These are phyloP conservation scores for Drosophila takahashii DNA, from an alignment of 1,140 invertebrate genomes.

Conservation along the genomic window DNA sequence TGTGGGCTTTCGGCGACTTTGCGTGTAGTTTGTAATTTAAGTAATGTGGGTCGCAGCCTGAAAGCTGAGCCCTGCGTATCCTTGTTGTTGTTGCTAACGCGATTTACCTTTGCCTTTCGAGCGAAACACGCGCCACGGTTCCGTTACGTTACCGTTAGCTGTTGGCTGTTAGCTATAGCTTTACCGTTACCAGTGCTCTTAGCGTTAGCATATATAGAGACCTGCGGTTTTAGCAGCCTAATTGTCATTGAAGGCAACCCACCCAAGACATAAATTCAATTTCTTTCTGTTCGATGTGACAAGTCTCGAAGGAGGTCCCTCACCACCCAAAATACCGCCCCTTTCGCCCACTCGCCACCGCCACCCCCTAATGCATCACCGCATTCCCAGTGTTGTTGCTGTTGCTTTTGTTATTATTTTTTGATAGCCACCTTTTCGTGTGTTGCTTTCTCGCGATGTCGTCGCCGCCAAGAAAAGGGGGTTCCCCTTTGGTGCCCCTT, in stretches of 20 bases:
- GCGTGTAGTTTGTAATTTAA: constrained; percentile 81
- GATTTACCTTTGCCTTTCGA: constrained; percentile 72
- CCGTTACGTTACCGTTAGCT: constrained; percentile 22
- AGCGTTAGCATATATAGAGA: constrained; percentile 19
- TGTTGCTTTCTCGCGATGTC: constrained; percentile 50
- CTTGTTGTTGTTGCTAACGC: constrained; percentile 66
- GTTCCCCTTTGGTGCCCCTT: constrained; percentile 2
- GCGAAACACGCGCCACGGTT: constrained; percentile 53
- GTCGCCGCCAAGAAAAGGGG: constrained; percentile 24
- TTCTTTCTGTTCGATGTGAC: constrained; percentile 69
- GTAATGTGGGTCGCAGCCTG: constrained; percentile 73
- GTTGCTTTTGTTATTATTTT: constrained; percentile 55
- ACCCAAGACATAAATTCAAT: constrained; percentile 69
- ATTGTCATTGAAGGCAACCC: constrained; percentile 70
- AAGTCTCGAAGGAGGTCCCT: constrained; percentile 29
- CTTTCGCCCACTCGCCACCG: constrained; percentile 3
- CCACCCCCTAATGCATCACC: constrained; percentile 3
- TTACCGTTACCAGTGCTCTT: constrained; percentile 27
- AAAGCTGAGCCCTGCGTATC: constrained; percentile 53
- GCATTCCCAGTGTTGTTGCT: background rate
- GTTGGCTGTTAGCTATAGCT: constrained; percentile 5
- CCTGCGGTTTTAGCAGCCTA: constrained; percentile 51
- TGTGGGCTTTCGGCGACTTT: constrained; percentile 53
- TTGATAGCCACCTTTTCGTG: constrained; percentile 65
- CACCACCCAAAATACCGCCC: no score